Percentiles rank a stretch among this genome's conserved stretches.
Conservation (phyloP, 2,113 vertebrate genomes). For the Hippoglossus stenolepis region DNA sequence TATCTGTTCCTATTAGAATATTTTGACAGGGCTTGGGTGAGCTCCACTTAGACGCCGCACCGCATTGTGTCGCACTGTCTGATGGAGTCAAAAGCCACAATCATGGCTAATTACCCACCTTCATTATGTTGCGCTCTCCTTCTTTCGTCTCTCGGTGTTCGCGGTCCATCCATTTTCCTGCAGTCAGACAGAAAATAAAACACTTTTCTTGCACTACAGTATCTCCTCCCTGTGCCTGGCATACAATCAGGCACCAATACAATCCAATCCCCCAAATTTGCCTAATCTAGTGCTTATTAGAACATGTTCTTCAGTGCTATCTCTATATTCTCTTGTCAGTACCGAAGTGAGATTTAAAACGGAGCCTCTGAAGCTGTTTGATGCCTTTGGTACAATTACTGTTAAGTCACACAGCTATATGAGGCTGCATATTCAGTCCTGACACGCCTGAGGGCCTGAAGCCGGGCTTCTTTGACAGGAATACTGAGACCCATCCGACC, state of each 20-base stretch:
- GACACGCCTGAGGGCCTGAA: conserved; percentile 11
- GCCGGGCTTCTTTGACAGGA: conserved; percentile 30
- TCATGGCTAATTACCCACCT: conserved; percentile 80
- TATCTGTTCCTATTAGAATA: conserved; percentile 4
- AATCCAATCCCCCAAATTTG: conserved; percentile 42
- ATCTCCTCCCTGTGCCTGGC: conserved; percentile 48
- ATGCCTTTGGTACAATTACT: conserved; percentile 29
- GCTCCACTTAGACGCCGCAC: conserved; percentile 9
- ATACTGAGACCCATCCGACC: conserved; percentile 34
- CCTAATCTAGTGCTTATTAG: conserved; percentile 57
- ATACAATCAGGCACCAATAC: conserved; percentile 54
- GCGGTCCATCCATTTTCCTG: conserved; percentile 90
- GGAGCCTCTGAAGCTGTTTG: conserved; percentile 18
- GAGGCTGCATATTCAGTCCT: conserved; percentile 20
- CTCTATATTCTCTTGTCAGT: conserved; percentile 29
- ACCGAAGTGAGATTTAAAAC: conserved; percentile 24
- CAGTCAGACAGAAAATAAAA: conserved; percentile 67
- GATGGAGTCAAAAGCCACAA: conserved; percentile 65
- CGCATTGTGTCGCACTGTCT: conserved; percentile 34
- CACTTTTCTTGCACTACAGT: conserved; percentile 47
- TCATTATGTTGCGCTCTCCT: conserved; percentile 94
- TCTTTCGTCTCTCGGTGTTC: conserved; percentile 89
- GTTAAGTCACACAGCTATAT: conserved; percentile 14
- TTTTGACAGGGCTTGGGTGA: conserved; percentile 37
- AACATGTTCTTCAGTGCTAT: conserved; percentile 56